Evolutionary conservation across 2,888 invertebrate genomes (phyloP), one percentile per base, ranked within the genome.

Genomic region (Luperina testacea): DNA sequence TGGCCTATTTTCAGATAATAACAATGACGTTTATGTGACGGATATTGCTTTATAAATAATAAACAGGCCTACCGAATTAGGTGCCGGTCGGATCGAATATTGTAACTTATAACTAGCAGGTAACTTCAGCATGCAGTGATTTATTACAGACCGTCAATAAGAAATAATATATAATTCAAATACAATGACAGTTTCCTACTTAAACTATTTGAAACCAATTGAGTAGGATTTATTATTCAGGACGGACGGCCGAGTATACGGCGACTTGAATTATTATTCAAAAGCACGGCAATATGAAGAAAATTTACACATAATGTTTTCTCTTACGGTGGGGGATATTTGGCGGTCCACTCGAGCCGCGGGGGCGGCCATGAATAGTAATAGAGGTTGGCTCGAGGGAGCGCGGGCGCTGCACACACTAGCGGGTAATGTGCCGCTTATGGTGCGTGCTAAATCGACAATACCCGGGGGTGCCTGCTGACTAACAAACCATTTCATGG

Each of bases 391-490:
- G 90, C 94, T 92, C 93, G 86, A 87, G 94, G 92, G 94, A 93
- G 89, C 89, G 78, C 90, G 90, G 72, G 78, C 80, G 69, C 87
- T 81, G 70, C 86, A 83, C 89, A 83, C 92, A 91, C 90, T 92
- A 92, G 90, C 88, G 91, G 89, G 90, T 94, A 94, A 94, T 91
- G 88, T 89, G 92, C 93, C 93, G 94, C 96, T 95, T 96, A 96
- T 96, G 96, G 96, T 95, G 95, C 96, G 96, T 96, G 94, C 94
- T 94, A 96, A 97, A 97, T 97, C 95, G 95, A 95, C 95, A 93
- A 95, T 94, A 94, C 95, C 94, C 96, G 85, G 81, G 94, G 95
- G 95, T 91, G 87, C 90, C 88, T 87, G 87, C 89, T 87, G 87
- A 89, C 93, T 94, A 94, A 95, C 93, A 91, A 93, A 93, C 94